These are phyloP conservation scores for Montipora capitata DNA, from an alignment of 92 coral and sea anemone genomes.

Conservation along the genomic window DNA sequence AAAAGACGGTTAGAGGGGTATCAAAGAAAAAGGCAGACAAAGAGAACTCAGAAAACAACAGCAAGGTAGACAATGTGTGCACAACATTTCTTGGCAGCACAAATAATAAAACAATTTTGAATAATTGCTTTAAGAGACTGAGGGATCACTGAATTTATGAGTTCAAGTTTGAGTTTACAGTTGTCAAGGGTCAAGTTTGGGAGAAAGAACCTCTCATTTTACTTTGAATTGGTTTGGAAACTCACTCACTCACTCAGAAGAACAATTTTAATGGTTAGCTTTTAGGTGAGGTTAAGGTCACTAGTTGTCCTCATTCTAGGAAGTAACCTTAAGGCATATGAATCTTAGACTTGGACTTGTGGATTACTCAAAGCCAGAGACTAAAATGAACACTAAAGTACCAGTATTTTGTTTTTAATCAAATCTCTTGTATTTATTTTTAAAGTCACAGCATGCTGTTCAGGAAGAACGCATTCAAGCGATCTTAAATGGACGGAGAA, in stretches of 20 bases:
- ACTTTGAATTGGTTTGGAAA: neutral
- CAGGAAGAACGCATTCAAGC: neutral
- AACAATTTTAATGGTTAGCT: neutral
- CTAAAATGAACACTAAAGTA: neutral
- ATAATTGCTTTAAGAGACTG: neutral
- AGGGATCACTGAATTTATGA: neutral
- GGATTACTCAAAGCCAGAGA: neutral
- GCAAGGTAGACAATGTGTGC: constrained; percentile 17
- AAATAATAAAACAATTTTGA: neutral
- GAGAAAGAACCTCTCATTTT: neutral
- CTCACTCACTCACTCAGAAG: neutral
- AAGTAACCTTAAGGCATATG: neutral
- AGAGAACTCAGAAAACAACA: constrained; percentile 26
- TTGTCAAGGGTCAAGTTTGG: neutral
- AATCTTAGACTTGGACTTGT: neutral
- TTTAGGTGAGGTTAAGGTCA: neutral
- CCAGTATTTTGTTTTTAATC: no score
- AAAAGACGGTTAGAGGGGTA: neutral
- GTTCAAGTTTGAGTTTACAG: neutral
- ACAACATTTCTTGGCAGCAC: neutral
- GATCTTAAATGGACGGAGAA: neutral
- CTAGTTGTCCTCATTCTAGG: neutral
- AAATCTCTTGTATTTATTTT: neutral
- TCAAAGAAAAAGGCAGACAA: constrained; percentile 9
- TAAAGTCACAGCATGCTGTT: neutral